Base-by-base conservation (phyloP, 2,888 invertebrate species). In the Ochropacha duplaris region DNA sequence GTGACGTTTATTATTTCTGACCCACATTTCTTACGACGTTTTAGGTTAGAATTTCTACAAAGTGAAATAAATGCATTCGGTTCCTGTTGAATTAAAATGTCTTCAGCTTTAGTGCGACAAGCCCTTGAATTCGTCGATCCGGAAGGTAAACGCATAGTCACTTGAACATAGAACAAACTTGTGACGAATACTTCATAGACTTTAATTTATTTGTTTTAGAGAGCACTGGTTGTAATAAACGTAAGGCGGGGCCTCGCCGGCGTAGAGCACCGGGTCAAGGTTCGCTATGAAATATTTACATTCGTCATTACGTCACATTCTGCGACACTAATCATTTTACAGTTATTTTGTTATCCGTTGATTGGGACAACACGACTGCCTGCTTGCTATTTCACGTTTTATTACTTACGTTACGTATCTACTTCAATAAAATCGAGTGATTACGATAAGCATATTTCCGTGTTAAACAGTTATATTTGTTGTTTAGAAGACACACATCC, bases 101-200 rank as follows among this genome's bases (percentile, higher is more conserved):
- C 94, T 82, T 87, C 92, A 74, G 90, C 93, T 56, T 84, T 94
- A 78, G 87, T 94, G 51, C 90, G 93, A 67, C 90, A 93, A 73
- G 94, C 94, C 69, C 86, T 94, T 59, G 93, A 93, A 74, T 85
- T 94, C 65, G 89, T 94, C 31, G 93, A 93, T 59, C 89, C 83
- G 60, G 86, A 89, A 83, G 90, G 92, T 90, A 71, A 55, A 57
- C 28, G 49, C n/a, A 1, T 8, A 11, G 39, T 24, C 16, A 1
- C 26, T 26, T 28, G 24, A 52, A 19, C 26, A 51, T 24, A 22
- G 51, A 54, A 60, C 2, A 9, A 58, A 16, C 22, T 57, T 8
- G 39, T 50, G 9, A 52, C 16, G 36, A n/a, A 16, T 36, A 9
- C 49, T 28, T 19, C 44, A 16, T 36, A 22, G 58, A 1, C 19